Conservation (phyloP, 2,888 invertebrate species). For the Eupithecia abbreviata region DNA sequence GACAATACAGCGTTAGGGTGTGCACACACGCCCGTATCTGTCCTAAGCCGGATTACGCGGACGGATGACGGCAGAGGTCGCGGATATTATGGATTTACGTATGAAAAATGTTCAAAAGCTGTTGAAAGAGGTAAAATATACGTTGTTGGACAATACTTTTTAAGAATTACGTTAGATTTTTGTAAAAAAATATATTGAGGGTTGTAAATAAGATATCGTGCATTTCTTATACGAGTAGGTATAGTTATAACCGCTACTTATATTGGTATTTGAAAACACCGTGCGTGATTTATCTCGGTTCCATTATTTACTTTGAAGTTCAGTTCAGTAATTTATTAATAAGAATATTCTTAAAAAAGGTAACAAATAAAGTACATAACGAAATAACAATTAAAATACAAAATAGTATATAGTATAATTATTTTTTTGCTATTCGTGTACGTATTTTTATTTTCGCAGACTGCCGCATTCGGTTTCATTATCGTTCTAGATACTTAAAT, state of each 20-base stretch:
- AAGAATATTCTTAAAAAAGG: too few relatives aligned
- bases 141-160: conserved; percentile 21
- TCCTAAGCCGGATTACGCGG: conserved; percentile 79
- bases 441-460: too few relatives aligned
- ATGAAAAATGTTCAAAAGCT: conserved; percentile 54
- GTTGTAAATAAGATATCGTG: not conserved
- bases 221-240: not conserved
- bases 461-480: not conserved
- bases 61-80: conserved; percentile 69
- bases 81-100: conserved; percentile 69
- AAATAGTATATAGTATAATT: too few relatives aligned
- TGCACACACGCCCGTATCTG: conserved; percentile 65
- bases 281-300: not conserved
- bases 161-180: not conserved
- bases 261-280: not conserved
- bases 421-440: too few relatives aligned
- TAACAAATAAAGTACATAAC: too few relatives aligned
- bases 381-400: too few relatives aligned
- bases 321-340: too few relatives aligned
- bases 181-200: not conserved
- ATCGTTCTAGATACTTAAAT: not conserved
- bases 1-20: conserved; percentile 55
- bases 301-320: too few relatives aligned
- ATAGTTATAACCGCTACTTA: not conserved
- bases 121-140: conserved; percentile 44